Conservation (phyloP, 1,140 invertebrate species). For the Danaus plexippus region DNA sequence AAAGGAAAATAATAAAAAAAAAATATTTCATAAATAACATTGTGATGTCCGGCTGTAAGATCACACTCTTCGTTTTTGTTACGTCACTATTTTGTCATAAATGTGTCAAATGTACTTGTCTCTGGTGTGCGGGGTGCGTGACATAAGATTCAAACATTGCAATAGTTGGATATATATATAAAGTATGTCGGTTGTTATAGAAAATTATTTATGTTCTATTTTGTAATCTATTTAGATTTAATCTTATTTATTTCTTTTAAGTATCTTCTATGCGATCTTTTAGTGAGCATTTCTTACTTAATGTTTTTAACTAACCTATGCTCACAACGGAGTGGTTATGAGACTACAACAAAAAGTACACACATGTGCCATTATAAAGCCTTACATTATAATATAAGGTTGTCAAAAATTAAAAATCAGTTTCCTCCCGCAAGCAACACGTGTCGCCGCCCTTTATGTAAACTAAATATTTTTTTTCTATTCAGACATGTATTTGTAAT, state of each 20-base stretch:
- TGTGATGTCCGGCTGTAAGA: too few species aligned
- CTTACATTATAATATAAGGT: conserved; percentile 29
- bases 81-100: too few species aligned
- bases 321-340: too few species aligned
- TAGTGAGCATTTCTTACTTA: too few species aligned
- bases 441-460: conserved; percentile 42
- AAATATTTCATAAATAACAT: too few species aligned
- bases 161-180: conserved; percentile 6
- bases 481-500: conserved; percentile 45
- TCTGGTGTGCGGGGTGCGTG: not conserved
- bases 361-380: conserved; percentile 47
- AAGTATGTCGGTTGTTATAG: conserved; percentile 1
- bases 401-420: conserved; percentile 30
- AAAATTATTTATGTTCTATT: not conserved
- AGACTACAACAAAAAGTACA: conserved; percentile 37
- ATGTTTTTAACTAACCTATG: too few species aligned
- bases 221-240: conserved; percentile 16
- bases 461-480: conserved; percentile 57
- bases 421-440: conserved; percentile 40
- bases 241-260: conserved; percentile 10
- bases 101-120: too few species aligned
- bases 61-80: too few species aligned
- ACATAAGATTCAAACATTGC: not conserved
- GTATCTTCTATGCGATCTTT: not conserved
- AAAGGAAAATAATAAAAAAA: too few species aligned